Percentiles rank a stretch among this genome's conserved stretches.
These are phyloP conservation scores for Rhogogaster chlorosoma DNA, from an alignment of 2,888 invertebrate species.

Conservation along the genomic window DNA sequence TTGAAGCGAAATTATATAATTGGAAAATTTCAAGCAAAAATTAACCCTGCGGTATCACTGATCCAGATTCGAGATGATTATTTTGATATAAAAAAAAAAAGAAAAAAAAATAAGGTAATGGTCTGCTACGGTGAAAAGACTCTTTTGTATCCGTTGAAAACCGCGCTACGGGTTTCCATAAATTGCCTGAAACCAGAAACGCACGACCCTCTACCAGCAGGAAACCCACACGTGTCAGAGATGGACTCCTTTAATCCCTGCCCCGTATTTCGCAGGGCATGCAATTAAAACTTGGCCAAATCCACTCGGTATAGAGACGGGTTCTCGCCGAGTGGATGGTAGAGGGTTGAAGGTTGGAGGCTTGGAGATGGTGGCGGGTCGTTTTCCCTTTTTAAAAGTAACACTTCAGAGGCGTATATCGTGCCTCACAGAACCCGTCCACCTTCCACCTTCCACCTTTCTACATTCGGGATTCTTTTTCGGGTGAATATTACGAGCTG, in stretches of 20 bases:
- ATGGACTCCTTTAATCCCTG: constrained; percentile 43
- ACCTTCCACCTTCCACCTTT: constrained; percentile 31
- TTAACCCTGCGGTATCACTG: neutral
- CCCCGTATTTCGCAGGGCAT: constrained; percentile 37
- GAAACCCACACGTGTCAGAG: constrained; percentile 58
- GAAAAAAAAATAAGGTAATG: neutral
- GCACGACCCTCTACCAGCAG: neutral
- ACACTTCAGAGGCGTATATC: neutral
- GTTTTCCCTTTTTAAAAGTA: neutral
- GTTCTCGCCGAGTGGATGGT: neutral
- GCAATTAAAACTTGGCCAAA: constrained; percentile 65
- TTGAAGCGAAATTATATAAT: too few relatives aligned
- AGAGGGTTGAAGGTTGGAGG: constrained; percentile 4
- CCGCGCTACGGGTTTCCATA: neutral
- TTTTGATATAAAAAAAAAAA: neutral
- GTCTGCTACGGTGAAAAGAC: neutral
- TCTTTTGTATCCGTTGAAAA: neutral
- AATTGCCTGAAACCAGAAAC: constrained; percentile 35
- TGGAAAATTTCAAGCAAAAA: neutral
- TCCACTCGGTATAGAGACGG: constrained; percentile 50
- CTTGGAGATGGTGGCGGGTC: neutral
- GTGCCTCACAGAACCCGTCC: neutral
- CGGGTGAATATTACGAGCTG: neutral
- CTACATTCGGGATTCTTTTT: neutral
- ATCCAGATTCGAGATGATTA: neutral